Base-by-base conservation (phyloP, 2,113 vertebrate species). In the Poecilia latipinna region DNA sequence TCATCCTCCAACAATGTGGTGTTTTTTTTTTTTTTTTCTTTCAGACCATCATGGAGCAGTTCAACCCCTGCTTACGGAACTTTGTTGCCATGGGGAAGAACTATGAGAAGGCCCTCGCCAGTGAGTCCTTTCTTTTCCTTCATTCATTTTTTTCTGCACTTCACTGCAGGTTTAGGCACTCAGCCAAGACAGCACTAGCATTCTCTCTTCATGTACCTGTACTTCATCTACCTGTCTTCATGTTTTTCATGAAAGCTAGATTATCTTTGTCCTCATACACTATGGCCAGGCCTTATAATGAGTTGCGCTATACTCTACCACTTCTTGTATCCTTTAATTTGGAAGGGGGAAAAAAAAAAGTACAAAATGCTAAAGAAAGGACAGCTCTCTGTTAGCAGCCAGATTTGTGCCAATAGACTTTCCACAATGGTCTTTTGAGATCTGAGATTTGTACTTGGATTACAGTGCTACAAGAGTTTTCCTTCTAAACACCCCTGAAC, bases 31-130 rank as follows among this genome's bases (percentile, higher is more conserved):
- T 42, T 4, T 42, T 42, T 42, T 42, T 42, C 70, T 94, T 94
- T 83, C 82, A 99, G 98, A 96, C 95, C 1, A 98, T 99, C 94
- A 99, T 99, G 98, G 98, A 99, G 87, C 97, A 99, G 93, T 99
- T 97, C 95, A 99, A 99, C 70, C 98, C 98, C 92, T 99, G 96
- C 94, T 97, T 99, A 89, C 95, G 97, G 91, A 99, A 98, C 94
- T 99, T 99, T 93, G 97, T 99, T 86, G 96, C 98, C 91, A 99
- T 99, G 97, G 98, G 98, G 90, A 99, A 99, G 95, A 99, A 95
- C 93, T 99, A 99, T 4, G 98, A 99, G 94, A 99, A 99, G 81
- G 96, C 98, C 42, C 96, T 99, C 67, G 97, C 97, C 94, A 97
- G 98, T 99, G 95, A 95, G 95, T 95, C 77, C n/a, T 76, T 81